A percentile compares a stretch with the other conserved stretches of the same genome.
These are phyloP conservation scores for Callipepla californica DNA, from an alignment of 2,113 vertebrate genomes.

Conservation along the genomic window DNA sequence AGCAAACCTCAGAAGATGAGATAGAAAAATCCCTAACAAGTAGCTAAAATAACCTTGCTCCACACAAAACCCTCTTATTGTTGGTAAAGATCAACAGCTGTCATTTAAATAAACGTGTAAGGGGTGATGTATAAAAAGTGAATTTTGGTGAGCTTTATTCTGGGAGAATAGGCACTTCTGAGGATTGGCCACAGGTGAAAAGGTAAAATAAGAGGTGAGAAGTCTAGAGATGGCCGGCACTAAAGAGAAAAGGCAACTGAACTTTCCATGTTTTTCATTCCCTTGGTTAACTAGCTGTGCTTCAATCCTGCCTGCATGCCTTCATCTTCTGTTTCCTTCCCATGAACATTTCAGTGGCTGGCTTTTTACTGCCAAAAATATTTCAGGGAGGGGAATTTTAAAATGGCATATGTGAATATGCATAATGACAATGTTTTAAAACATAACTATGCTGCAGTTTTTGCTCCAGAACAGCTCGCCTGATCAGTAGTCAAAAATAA, in stretches of 20 bases:
- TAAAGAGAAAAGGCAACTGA: fast-evolving
- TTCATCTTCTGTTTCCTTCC: neutral
- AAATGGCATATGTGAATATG: neutral
- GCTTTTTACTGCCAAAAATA: neutral
- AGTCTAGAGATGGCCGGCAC: neutral
- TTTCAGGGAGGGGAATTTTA: neutral
- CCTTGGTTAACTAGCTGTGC: fast-evolving
- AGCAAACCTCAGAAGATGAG: neutral
- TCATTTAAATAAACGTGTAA: neutral
- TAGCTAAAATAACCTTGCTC: neutral
- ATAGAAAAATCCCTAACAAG: neutral
- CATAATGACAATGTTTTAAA: neutral
- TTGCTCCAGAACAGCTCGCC: neutral
- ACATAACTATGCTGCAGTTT: neutral
- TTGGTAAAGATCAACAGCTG: neutral
- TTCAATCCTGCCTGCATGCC: neutral
- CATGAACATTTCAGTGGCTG: neutral
- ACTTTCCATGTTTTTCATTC: neutral
- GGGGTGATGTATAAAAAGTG: fast-evolving
- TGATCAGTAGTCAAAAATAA: neutral
- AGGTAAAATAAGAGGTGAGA: neutral
- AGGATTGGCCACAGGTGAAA: neutral
- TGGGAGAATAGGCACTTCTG: neutral
- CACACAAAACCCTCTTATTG: fast-evolving
- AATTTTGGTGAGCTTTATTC: neutral